phyloP scores from a whole-genome alignment of 2,888 invertebrate species.

The Mermis nigrescens region DNA sequence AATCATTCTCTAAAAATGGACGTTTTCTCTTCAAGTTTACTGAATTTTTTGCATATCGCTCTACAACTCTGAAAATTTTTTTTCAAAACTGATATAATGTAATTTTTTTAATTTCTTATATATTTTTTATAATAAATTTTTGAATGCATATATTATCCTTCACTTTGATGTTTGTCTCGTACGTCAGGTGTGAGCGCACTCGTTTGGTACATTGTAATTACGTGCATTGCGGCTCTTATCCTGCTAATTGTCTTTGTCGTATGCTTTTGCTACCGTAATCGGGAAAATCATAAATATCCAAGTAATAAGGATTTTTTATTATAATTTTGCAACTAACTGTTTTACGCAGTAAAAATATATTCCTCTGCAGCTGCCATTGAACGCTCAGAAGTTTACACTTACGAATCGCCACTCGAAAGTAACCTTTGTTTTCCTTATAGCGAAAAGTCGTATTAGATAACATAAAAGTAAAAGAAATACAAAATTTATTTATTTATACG shows the following conservation, averaged over 20 bases:
- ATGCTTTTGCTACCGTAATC: conserved; percentile 19
- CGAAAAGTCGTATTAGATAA: too few species aligned
- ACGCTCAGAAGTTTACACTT: not conserved
- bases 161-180: not conserved
- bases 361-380: not conserved
- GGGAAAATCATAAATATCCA: conserved; percentile 14
- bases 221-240: conserved; percentile 30
- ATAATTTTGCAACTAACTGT: too few species aligned
- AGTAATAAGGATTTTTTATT: conserved; percentile 4
- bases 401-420: not conserved
- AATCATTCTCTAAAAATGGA: too few species aligned
- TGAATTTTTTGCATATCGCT: too few species aligned
- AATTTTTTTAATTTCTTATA: too few species aligned
- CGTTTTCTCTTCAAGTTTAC: too few species aligned
- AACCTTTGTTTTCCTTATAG: too few species aligned
- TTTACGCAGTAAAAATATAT: too few species aligned
- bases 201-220: conserved; percentile 36
- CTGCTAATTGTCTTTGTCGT: conserved; percentile 29
- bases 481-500: too few species aligned
- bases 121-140: not conserved
- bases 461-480: too few species aligned
- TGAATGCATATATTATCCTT: not conserved
- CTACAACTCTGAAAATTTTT: too few species aligned
- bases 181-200: conserved; percentile 26
- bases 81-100: too few species aligned